phyloP scores from a whole-genome alignment of 2,888 invertebrate species.

The Panorpa germanica region DNA sequence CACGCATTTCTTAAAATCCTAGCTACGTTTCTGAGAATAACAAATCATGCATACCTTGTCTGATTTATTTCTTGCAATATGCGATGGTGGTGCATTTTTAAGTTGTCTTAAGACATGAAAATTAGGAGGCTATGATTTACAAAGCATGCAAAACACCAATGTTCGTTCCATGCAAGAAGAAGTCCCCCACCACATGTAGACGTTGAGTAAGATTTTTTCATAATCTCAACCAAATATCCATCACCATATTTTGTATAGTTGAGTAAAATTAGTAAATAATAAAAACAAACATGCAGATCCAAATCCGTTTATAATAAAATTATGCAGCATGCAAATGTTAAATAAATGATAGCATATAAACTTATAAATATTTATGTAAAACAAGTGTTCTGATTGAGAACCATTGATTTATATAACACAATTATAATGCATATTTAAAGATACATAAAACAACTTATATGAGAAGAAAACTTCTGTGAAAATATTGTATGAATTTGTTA shows the following conservation, averaged over 20 bases:
- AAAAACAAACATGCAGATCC: background rate
- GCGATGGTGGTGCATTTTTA: conserved; percentile 71
- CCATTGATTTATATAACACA: too few species aligned
- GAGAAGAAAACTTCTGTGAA: too few species aligned
- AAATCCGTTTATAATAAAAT: background rate
- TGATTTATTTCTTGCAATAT: conserved; percentile 68
- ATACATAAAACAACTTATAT: too few species aligned
- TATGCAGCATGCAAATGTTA: background rate
- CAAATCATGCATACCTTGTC: conserved; percentile 49
- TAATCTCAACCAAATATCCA: conserved; percentile 14
- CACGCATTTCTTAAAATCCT: background rate
- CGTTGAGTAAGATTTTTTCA: background rate
- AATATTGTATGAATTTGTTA: too few species aligned
- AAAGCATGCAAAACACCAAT: conserved; percentile 13
- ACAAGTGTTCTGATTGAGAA: too few species aligned
- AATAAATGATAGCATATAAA: too few species aligned
- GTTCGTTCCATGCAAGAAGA: conserved; percentile 7
- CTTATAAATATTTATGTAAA: background rate
- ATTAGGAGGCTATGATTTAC: conserved; percentile 45
- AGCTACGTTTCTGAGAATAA: conserved; percentile 5
- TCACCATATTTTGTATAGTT: too few species aligned
- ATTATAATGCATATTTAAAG: too few species aligned
- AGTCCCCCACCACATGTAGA: background rate
- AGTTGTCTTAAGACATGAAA: conserved; percentile 62
- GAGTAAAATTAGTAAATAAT: too few species aligned